Evolutionary conservation across 2,888 invertebrate genomes (phyloP).

Genomic region (Ceraclea dissimilis): DNA sequence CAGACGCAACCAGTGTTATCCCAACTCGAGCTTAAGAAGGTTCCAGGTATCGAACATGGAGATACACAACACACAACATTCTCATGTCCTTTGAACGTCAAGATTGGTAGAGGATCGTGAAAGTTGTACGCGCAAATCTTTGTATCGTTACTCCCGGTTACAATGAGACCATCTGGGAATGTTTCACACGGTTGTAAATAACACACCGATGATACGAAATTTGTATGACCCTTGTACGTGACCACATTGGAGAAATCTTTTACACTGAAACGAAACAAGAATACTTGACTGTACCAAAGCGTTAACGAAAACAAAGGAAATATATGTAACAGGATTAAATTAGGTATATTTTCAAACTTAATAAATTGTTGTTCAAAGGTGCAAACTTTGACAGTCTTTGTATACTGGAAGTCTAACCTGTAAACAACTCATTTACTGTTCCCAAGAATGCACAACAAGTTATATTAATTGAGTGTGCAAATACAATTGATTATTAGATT

Average conservation of each 20-base stretch:
- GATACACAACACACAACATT: constrained; percentile 58
- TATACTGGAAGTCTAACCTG: no score
- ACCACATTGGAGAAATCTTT: constrained; percentile 57
- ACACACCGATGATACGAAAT: constrained; percentile 78
- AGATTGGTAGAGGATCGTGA: constrained; percentile 58
- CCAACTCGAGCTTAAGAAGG: constrained; percentile 78
- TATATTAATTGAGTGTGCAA: no score
- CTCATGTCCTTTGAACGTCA: constrained; percentile 69
- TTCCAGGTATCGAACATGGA: constrained; percentile 37
- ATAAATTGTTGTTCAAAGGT: no score
- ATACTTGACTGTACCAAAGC: no score
- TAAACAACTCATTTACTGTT: no score
- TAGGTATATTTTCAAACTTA: no score
- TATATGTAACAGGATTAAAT: no score
- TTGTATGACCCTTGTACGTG: constrained; percentile 71
- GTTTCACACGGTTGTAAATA: constrained; percentile 62
- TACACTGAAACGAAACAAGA: constrained; percentile 44
- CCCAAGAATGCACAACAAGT: no score
- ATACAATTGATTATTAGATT: no score
- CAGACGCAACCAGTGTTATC: constrained; percentile 84
- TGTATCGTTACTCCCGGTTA: constrained; percentile 86
- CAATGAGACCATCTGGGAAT: constrained; percentile 69
- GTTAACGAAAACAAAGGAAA: no score
- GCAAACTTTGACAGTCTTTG: no score
- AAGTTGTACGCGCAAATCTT: constrained; percentile 72